Evolutionary conservation across 2,113 vertebrate species (phyloP).

Genomic region (Chelonoidis abingdonii): DNA sequence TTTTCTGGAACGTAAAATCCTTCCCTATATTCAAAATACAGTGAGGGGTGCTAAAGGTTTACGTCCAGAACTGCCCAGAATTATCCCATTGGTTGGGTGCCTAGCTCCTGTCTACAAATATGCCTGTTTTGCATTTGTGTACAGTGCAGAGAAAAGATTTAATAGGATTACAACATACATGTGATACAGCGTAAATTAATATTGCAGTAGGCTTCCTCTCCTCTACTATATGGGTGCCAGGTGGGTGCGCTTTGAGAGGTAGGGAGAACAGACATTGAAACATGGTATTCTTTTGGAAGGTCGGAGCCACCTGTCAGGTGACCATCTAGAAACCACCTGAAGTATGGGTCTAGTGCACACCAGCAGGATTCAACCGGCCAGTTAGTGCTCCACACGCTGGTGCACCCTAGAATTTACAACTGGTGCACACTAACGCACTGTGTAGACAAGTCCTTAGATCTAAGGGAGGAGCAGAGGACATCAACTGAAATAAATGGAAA

Average conservation of each 20-base stretch:
- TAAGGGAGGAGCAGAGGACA: not conserved
- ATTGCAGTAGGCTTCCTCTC: not conserved
- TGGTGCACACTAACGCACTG: too few relatives aligned
- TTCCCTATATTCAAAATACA: not conserved
- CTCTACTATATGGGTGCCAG: too few relatives aligned
- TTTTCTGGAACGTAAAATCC: not conserved
- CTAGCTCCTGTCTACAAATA: not conserved
- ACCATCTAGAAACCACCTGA: too few relatives aligned
- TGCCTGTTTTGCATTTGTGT: not conserved
- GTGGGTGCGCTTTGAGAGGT: not conserved
- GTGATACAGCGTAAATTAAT: not conserved
- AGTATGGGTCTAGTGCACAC: too few relatives aligned
- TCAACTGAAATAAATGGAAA: not conserved
- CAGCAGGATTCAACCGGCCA: too few relatives aligned
- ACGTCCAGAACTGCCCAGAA: not conserved
- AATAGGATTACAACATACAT: not conserved
- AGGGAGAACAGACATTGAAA: not conserved
- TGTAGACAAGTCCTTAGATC: too few relatives aligned
- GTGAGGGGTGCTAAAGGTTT: not conserved
- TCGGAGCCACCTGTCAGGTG: too few relatives aligned
- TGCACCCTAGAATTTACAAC: too few relatives aligned
- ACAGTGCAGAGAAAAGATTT: not conserved
- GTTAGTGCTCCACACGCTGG: too few relatives aligned
- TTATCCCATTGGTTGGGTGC: not conserved
- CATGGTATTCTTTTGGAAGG: not conserved